Percentiles rank a stretch among this genome's conserved stretches.
Conservation (phyloP, 2,113 vertebrate species). For the Calidris pygmaea region DNA sequence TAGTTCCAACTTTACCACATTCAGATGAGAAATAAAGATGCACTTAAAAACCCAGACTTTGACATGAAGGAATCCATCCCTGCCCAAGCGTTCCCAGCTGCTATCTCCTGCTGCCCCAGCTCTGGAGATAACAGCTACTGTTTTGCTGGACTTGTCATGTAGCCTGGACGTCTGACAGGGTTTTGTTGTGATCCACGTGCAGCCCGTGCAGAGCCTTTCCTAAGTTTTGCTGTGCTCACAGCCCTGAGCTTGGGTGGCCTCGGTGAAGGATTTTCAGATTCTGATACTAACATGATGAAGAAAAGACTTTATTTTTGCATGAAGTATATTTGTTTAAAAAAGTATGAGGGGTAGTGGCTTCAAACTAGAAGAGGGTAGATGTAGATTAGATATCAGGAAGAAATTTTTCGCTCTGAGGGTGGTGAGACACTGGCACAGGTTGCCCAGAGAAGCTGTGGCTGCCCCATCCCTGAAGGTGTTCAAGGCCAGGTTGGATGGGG, state of each 20-base stretch:
- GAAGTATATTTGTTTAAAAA: neutral
- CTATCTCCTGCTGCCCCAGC: conserved; percentile 26
- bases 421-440: neutral
- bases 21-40: conserved; percentile 25
- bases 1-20: conserved; percentile 20
- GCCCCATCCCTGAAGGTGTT: neutral
- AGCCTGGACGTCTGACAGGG: conserved; percentile 1
- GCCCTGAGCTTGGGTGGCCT: conserved; percentile 28
- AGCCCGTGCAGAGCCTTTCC: neutral
- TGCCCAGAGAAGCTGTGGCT: neutral
- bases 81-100: neutral
- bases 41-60: neutral
- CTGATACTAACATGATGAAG: neutral
- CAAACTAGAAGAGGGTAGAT: neutral
- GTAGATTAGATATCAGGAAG: neutral
- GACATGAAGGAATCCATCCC: conserved; percentile 16
- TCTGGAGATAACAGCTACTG: conserved; percentile 49
- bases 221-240: conserved; percentile 17
- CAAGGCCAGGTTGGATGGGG: neutral
- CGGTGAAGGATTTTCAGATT: neutral
- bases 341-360: neutral
- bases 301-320: neutral
- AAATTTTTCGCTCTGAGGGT: neutral
- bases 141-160: conserved; percentile 19
- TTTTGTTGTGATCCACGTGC: neutral